These are phyloP conservation scores for Camponotus fellah DNA, from an alignment of 2,888 invertebrate genomes.

Conservation along the genomic window DNA sequence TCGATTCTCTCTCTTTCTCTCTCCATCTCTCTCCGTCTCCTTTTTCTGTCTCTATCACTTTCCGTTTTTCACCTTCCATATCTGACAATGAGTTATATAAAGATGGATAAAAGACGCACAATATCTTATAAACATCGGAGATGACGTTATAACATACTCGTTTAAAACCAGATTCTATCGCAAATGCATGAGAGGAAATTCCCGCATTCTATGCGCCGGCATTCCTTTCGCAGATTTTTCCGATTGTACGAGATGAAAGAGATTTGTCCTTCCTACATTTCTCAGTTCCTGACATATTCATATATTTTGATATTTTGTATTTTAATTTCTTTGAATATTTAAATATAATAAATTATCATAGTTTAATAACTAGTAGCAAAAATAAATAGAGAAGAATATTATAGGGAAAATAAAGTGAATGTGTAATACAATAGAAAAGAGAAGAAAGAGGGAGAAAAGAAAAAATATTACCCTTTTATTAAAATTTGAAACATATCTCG, in stretches of 20 bases:
- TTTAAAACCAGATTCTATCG: slow-evolving; percentile 8
- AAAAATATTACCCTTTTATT: background rate
- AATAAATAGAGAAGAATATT: background rate
- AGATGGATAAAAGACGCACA: background rate
- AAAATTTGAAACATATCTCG: background rate
- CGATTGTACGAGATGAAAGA: background rate
- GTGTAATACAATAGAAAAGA: background rate
- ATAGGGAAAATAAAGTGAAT: background rate
- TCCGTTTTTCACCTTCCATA: slow-evolving; percentile 24
- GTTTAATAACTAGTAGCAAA: background rate
- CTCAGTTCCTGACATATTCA: background rate
- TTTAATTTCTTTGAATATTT: background rate
- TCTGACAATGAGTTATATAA: slow-evolving; percentile 9
- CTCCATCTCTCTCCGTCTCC: slow-evolving; percentile 14
- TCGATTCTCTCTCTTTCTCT: slow-evolving; percentile 9
- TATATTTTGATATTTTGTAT: background rate
- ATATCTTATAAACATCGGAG: slow-evolving; percentile 27
- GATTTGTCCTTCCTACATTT: background rate
- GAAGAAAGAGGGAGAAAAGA: background rate
- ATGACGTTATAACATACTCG: slow-evolving; percentile 1
- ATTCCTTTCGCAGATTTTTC: slow-evolving; percentile 7
- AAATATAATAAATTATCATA: background rate
- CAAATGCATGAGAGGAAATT: background rate
- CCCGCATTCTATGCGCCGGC: background rate
- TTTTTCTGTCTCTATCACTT: background rate